Conservation (phyloP, 30 jellyfish, hydroid and myxozoan species). For the Hydractinia symbiolongicarpus region DNA sequence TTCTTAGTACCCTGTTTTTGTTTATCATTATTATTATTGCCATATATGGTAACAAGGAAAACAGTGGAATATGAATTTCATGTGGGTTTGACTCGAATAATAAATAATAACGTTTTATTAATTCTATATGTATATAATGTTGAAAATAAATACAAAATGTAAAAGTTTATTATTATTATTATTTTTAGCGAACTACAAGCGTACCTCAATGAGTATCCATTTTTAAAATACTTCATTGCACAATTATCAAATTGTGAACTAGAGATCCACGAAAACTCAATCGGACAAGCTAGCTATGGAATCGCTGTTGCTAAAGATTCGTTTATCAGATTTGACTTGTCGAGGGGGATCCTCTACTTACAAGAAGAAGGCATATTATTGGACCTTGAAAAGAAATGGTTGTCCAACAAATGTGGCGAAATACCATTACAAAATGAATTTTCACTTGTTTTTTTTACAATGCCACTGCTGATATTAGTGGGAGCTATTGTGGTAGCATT, state of each 20-base stretch:
- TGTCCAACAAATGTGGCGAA: constrained; percentile 43
- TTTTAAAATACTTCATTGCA: constrained; percentile 52
- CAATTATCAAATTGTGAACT: constrained; percentile 51
- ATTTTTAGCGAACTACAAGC: constrained; percentile 77
- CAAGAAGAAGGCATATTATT: constrained; percentile 50
- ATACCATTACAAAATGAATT: neutral
- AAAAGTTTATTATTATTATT: neutral
- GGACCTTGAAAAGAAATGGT: constrained; percentile 64
- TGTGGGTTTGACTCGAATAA: no score
- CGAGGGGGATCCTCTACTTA: constrained; percentile 52
- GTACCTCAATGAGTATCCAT: constrained; percentile 87
- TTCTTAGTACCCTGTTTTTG: no score
- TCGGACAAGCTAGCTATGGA: constrained; percentile 74
- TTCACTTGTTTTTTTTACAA: constrained; percentile 24
- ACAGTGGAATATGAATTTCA: no score
- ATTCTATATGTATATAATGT: no score
- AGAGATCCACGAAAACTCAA: constrained; percentile 49
- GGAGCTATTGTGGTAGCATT: neutral
- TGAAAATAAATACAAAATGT: no score
- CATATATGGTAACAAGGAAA: no score
- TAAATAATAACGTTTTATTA: no score
- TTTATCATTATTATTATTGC: no score
- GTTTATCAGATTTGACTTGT: constrained; percentile 45
- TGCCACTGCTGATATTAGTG: constrained; percentile 27
- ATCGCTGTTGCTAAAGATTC: constrained; percentile 72